phyloP scores from a whole-genome alignment of 2,888 invertebrate species.

The Azorinus chamasolen region DNA sequence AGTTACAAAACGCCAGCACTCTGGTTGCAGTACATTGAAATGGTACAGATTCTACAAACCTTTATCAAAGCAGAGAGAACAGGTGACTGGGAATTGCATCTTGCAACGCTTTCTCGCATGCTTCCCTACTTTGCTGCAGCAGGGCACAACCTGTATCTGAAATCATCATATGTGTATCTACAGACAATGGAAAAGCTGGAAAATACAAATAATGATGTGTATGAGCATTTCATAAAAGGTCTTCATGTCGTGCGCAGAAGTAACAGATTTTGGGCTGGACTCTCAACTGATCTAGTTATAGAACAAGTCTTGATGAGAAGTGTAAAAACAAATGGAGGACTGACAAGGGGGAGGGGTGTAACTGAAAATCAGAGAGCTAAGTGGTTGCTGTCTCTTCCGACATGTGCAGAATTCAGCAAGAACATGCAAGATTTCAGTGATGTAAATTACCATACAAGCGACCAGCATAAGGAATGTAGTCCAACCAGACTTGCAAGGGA shows the following conservation, averaged over 20 bases:
- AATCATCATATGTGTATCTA: constrained; percentile 11
- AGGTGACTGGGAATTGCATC: constrained; percentile 40
- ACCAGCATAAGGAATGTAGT: too few relatives aligned
- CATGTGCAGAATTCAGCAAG: too few relatives aligned
- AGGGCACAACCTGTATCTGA: constrained; percentile 17
- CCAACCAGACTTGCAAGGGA: too few relatives aligned
- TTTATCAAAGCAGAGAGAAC: constrained; percentile 66
- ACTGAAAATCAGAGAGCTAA: too few relatives aligned
- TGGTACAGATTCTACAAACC: constrained; percentile 54
- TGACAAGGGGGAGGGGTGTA: too few relatives aligned
- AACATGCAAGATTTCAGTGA: too few relatives aligned
- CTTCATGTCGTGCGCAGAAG: too few relatives aligned
- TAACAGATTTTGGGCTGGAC: too few relatives aligned
- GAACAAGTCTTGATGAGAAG: too few relatives aligned
- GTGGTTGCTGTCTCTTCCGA: too few relatives aligned
- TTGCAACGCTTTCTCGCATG: constrained; percentile 21
- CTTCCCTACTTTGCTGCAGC: constrained; percentile 29
- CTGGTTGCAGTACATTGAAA: constrained; percentile 69
- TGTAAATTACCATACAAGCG: too few relatives aligned
- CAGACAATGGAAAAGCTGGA: neutral
- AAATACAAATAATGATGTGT: neutral
- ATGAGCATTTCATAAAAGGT: neutral
- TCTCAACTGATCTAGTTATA: constrained; percentile 15
- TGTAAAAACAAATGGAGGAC: too few relatives aligned
- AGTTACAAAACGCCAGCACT: constrained; percentile 7